Conservation (phyloP, 2,797 vertebrate species). For the Pseudocheirus occidentalis region DNA sequence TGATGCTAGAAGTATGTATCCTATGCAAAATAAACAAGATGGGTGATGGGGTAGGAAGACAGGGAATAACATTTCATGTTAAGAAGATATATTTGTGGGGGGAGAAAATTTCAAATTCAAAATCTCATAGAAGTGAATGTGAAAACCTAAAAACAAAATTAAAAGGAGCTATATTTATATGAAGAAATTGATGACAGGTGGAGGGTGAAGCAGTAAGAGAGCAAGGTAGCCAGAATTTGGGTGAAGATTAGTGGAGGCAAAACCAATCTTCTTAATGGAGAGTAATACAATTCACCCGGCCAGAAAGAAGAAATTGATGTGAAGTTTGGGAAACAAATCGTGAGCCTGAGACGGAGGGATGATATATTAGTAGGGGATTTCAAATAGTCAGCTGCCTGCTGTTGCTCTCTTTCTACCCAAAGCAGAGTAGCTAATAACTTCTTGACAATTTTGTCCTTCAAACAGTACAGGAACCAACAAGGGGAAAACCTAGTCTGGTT, state of each 20-base stretch:
- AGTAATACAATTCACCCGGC: background rate
- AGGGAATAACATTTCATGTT: background rate
- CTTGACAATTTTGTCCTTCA: background rate
- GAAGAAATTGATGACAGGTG: background rate
- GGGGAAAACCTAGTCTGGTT: background rate
- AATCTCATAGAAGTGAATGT: too few species aligned
- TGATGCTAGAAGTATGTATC: background rate
- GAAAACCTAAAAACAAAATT: too few species aligned
- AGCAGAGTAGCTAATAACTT: background rate
- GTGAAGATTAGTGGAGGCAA: background rate
- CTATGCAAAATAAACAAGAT: background rate
- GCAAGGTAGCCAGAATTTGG: background rate
- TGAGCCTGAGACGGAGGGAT: background rate
- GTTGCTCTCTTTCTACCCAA: background rate
- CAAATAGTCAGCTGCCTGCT: background rate
- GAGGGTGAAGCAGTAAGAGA: background rate
- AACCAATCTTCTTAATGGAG: background rate
- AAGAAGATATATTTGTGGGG: background rate
- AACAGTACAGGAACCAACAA: background rate
- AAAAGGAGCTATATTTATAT: background rate
- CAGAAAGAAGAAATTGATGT: background rate
- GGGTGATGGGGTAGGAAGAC: background rate
- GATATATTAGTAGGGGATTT: background rate
- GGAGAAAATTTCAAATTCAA: too few species aligned
- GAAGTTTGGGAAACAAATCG: background rate